Percentiles rank a stretch among this genome's conserved stretches.
These are phyloP conservation scores for Metellina segmentata DNA, from an alignment of 2,888 invertebrate genomes.

Conservation along the genomic window DNA sequence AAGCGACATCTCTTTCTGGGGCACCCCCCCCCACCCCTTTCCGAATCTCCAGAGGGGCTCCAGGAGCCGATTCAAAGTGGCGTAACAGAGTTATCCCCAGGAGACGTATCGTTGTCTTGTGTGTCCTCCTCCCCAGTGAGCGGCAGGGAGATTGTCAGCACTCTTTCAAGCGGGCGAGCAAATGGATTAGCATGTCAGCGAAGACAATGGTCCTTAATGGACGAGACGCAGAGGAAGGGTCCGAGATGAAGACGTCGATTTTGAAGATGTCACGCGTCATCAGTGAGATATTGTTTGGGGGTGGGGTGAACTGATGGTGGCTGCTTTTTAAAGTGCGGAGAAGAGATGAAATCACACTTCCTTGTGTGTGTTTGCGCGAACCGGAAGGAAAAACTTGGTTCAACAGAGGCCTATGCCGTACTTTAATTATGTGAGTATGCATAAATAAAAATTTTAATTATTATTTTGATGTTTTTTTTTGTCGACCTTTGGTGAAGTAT, in stretches of 20 bases:
- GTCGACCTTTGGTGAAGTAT: no score
- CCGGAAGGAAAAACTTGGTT: no score
- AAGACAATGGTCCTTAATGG: not conserved
- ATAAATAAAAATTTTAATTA: no score
- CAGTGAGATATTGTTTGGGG: no score
- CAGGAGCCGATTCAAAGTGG: slow-evolving; percentile 25
- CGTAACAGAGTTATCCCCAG: slow-evolving; percentile 20
- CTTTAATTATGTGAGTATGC: no score
- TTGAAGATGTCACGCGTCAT: no score
- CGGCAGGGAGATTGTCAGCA: not conserved
- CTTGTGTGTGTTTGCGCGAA: no score
- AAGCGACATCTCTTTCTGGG: slow-evolving; percentile 20
- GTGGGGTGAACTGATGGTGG: no score
- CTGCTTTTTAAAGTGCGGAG: no score
- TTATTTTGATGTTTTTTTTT: no score
- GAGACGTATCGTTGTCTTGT: slow-evolving; percentile 6
- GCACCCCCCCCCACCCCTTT: not conserved
- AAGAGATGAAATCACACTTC: no score
- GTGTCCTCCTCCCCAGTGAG: not conserved
- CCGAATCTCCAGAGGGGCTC: not conserved
- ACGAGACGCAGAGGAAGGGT: not conserved
- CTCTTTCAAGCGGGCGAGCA: not conserved
- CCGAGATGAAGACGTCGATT: not conserved
- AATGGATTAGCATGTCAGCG: slow-evolving; percentile 32
- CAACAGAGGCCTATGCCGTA: no score